These are phyloP conservation scores for Elgaria multicarinata DNA, from an alignment of 2,113 vertebrate genomes.

Conservation along the genomic window DNA sequence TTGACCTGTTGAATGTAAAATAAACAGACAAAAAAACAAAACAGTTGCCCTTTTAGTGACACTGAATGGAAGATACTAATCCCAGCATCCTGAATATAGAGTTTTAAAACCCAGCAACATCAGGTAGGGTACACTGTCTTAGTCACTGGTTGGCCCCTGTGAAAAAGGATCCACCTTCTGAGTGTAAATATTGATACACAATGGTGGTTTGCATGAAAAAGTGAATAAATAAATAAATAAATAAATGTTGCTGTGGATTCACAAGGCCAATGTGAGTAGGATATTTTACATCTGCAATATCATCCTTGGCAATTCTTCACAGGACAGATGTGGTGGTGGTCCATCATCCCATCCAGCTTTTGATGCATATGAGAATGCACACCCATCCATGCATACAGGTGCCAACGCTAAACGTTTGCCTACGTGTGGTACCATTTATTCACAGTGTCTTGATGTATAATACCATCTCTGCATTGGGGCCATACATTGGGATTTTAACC, in stretches of 20 bases:
- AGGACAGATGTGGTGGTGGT: background rate
- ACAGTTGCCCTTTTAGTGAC: conserved; percentile 62
- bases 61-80: conserved; percentile 38
- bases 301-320: background rate
- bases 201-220: background rate
- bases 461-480: background rate
- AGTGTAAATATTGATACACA: background rate
- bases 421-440: background rate
- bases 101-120: background rate
- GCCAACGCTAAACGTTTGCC: background rate
- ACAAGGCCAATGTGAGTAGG: background rate
- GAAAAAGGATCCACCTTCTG: background rate
- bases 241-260: background rate
- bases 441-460: background rate
- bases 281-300: background rate
- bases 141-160: background rate
- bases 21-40: conserved; percentile 61
- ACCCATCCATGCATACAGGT: background rate
- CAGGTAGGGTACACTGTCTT: background rate
- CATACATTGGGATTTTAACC: background rate
- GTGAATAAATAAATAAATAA: background rate
- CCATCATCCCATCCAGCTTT: background rate
- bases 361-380: background rate
- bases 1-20: conserved; percentile 89
- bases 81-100: background rate